Evolutionary conservation across 2,113 vertebrate species (phyloP).

Genomic region (Galeopterus variegatus): DNA sequence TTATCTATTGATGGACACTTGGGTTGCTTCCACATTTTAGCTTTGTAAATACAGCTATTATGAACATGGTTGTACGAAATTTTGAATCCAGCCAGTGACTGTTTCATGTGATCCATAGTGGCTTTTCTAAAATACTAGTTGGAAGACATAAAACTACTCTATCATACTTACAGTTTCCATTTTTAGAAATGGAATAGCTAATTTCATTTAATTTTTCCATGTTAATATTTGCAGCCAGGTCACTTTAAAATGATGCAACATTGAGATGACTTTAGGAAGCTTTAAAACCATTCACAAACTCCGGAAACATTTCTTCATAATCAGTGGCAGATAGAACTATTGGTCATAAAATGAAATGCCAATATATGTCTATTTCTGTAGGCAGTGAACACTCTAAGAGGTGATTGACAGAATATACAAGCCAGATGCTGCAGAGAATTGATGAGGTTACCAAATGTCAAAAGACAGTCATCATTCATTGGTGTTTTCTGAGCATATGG

Average conservation of each 20-base stretch:
- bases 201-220: neutral
- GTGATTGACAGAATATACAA: constrained; percentile 47
- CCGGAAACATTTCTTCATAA: constrained; percentile 29
- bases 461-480: neutral
- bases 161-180: neutral
- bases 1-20: too few species aligned
- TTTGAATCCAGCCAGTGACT: neutral
- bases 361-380: constrained; percentile 42
- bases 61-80: too few species aligned
- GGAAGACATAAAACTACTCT: neutral
- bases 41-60: too few species aligned
- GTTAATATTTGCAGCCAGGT: neutral
- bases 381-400: neutral
- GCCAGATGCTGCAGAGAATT: neutral
- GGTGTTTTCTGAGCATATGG: constrained; percentile 31
- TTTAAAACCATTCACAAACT: constrained; percentile 35
- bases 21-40: too few species aligned
- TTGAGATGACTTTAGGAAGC: constrained; percentile 21
- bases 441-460: constrained; percentile 47
- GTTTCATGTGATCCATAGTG: neutral
- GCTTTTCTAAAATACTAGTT: constrained; percentile 41
- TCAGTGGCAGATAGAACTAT: neutral
- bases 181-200: constrained; percentile 11
- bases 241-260: constrained; percentile 2
- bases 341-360: constrained; percentile 53